Evolutionary conservation across 2,113 vertebrate genomes (phyloP).

Genomic region (Porphyrio hochstetteri): DNA sequence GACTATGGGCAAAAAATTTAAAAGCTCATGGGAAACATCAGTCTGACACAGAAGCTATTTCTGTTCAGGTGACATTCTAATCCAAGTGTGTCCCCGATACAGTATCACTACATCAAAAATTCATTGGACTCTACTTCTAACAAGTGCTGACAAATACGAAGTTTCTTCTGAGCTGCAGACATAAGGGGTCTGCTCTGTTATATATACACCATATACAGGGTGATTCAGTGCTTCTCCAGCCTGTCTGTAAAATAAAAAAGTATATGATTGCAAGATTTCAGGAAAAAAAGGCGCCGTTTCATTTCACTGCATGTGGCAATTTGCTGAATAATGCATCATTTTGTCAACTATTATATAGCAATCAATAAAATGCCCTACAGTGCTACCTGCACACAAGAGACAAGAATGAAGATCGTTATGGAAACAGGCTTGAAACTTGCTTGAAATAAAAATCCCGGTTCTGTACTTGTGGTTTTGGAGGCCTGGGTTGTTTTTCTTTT

Average conservation of each 20-base stretch:
- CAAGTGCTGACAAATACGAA: neutral
- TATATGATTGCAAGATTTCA: neutral
- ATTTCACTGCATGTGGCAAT: conserved; percentile 36
- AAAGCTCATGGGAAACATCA: conserved; percentile 1
- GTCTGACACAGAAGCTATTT: conserved; percentile 6
- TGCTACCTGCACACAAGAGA: neutral
- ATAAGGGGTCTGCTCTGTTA: neutral
- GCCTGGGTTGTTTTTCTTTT: conserved; percentile 24
- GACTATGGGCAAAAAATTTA: neutral
- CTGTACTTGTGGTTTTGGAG: neutral
- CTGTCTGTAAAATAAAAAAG: neutral
- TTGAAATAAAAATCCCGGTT: conserved; percentile 14
- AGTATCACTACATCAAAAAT: neutral
- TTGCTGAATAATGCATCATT: conserved; percentile 63
- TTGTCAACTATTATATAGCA: conserved; percentile 41
- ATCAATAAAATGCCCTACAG: conserved; percentile 20
- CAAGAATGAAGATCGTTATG: conserved; percentile 13
- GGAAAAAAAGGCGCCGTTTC: neutral
- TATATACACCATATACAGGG: neutral
- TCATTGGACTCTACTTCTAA: neutral
- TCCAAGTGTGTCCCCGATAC: neutral
- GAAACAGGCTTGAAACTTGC: conserved; percentile 37
- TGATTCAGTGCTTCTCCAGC: neutral
- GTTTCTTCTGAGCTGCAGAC: neutral
- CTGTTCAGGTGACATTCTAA: conserved; percentile 21